Evolutionary conservation across 2,888 invertebrate species (phyloP), one percentile per base, ranked within the genome.

Genomic region (Phytoseiulus persimilis): DNA sequence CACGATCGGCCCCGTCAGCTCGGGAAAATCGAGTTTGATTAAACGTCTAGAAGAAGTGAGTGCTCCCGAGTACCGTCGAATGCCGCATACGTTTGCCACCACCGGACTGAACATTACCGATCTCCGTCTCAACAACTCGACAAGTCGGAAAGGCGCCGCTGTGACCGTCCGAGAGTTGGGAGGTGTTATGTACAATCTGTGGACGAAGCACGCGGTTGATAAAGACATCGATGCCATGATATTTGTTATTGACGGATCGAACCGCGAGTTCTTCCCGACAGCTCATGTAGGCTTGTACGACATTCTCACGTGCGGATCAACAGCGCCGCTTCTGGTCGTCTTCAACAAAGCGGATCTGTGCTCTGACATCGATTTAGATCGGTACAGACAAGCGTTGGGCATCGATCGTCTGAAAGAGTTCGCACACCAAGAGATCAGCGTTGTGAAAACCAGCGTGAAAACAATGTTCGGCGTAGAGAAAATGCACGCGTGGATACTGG

Each of bases 331-430:
- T 0, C 87, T 87, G 87, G 33, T 87, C 33, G 32, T 87, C 3
- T 87, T 87, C 33, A 87, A 87, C 39, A 87, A 87, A 87, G 87
- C 87, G 23, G 87, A 87, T n/a, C 87, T 87, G 1, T 87, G 87
- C 23, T 39, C 87, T 9, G 87, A 87, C 23, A 45, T 28, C 33
- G 45, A 87, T 11, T 28, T 32, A 14, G 32, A 87, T 1, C 39
- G 45, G 9, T 87, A 87, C 45, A 28, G 87, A 45, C 87, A 87
- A 45, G 87, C 87, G 6, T 32, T 87, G 87, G 33, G 33, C 0
- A 33, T 87, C 14, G 87, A 87, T 6, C 87, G 87, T 11, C 23
- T 87, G 45, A 32, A n/a, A 6, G 87, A 87, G 11, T 87, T 87
- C 87, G 32, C 87, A 18, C 32, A 32, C 23, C 87, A 87, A 33